Evolutionary conservation across 1,140 invertebrate genomes (phyloP), one percentile per base, ranked within the genome.

Genomic region (Melanaphis sacchari): DNA sequence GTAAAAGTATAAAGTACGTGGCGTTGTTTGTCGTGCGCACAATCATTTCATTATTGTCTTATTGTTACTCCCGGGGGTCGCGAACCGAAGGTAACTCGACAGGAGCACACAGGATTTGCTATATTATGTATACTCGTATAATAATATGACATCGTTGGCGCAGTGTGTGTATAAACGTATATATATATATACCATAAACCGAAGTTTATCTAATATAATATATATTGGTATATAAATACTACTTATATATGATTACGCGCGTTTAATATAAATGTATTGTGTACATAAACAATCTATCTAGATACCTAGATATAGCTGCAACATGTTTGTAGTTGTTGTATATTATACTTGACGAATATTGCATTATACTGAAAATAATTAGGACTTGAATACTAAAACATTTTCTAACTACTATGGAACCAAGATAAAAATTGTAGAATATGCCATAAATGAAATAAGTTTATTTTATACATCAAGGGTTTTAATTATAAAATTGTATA

Each of bases 11-110:
- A 76, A 76, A 76, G 31, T 76, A 76, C 38, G 31, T 49, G 15
- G 88, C 89, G 89, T 90, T 22, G 89, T 90, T 90, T 76, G 59
- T 76, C 54, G 90, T 91, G 90, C 59, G 52, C 90, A 76, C 59
- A 91, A 91, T 66, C 76, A 43, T 91, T 91, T 76, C 76, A 91
- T 76, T 76, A 76, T 91, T 59, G 90, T 91, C 90, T 91, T 76
- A 76, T 91, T 91, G 90, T 91, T 59, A 81, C 36, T 59, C 36
- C 52, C 38, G 54, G 59, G 90, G 90, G 90, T 91, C 90, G 90
- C 90, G 90, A 91, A 81, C 90, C 40, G 21, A 22, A 43, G 90
- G 41, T 43, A 76, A 91, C 90, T 26, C 15, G 59, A 38, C 90
- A 54, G 41, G 26, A 43, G 84, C 84, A 43, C 84, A 40, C 84